Percentiles rank a stretch among this genome's conserved stretches.
phyloP scores from a whole-genome alignment of 2,113 vertebrate species.

The Sander lucioperca region DNA sequence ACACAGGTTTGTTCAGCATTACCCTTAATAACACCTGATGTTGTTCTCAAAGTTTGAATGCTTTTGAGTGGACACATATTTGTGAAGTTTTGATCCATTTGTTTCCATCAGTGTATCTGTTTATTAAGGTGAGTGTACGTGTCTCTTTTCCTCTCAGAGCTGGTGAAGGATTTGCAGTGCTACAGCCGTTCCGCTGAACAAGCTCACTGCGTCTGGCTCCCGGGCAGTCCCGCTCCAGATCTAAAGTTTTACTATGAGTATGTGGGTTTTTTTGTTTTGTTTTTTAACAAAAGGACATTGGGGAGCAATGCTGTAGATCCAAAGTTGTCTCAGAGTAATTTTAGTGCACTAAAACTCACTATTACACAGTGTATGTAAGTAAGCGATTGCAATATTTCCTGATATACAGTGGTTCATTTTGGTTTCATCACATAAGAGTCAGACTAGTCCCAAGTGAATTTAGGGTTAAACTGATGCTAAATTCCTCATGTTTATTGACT shows the following conservation, averaged over 20 bases:
- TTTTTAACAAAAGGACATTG: background rate
- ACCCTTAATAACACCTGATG: fast-evolving
- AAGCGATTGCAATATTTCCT: constrained; percentile 20
- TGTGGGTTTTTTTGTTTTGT: background rate
- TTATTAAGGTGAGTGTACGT: background rate
- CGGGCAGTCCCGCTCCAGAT: background rate
- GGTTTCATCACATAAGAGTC: background rate
- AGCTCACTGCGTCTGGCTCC: constrained; percentile 69
- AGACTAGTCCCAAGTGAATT: background rate
- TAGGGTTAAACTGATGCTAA: background rate
- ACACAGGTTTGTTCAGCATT: constrained; percentile 35
- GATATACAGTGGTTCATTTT: background rate
- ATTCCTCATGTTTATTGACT: background rate
- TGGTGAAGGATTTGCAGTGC: constrained; percentile 62
- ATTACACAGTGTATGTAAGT: background rate
- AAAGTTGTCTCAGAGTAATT: background rate
- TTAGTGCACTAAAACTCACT: background rate
- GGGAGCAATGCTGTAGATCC: background rate
- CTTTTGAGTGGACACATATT: background rate
- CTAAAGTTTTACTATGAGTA: constrained; percentile 74
- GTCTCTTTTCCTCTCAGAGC: constrained; percentile 40
- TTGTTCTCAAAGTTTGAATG: background rate
- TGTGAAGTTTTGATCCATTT: background rate
- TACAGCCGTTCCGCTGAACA: background rate
- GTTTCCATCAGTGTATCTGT: background rate